These are phyloP conservation scores for Ianthella basta DNA, from an alignment of 37 sponge, comb jelly and placozoan genomes.

Conservation along the genomic window DNA sequence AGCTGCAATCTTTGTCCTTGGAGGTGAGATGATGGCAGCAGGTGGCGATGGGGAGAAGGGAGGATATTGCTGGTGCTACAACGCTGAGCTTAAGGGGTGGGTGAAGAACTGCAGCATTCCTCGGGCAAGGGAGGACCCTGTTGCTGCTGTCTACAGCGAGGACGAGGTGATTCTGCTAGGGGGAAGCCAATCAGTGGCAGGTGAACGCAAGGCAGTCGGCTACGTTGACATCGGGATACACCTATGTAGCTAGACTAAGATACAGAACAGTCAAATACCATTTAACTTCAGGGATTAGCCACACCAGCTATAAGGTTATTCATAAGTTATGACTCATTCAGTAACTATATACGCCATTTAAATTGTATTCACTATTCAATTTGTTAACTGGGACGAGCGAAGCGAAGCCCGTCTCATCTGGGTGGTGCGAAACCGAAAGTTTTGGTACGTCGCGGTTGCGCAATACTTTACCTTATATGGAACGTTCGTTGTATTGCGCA, in stretches of 20 bases:
- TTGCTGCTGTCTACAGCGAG: neutral
- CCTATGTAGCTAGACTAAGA: neutral
- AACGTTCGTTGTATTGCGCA: too few relatives aligned
- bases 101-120: neutral
- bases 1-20: neutral
- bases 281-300: slow-evolving; percentile 18
- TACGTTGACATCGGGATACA: slow-evolving; percentile 7
- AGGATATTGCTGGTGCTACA: neutral
- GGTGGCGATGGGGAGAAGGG: neutral
- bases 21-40: neutral
- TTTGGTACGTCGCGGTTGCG: too few relatives aligned
- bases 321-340: too few relatives aligned
- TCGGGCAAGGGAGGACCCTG: slow-evolving; percentile 1
- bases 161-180: slow-evolving; percentile 32
- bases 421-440: too few relatives aligned
- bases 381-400: too few relatives aligned
- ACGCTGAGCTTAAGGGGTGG: neutral
- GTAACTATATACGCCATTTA: too few relatives aligned
- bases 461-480: too few relatives aligned
- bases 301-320: too few relatives aligned
- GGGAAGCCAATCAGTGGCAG: slow-evolving; percentile 20
- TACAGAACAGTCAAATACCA: neutral
- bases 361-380: too few relatives aligned
- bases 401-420: too few relatives aligned
- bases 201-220: slow-evolving; percentile 26